Evolutionary conservation across 2,113 vertebrate species (phyloP).

Genomic region (Tragelaphus buxtoni): DNA sequence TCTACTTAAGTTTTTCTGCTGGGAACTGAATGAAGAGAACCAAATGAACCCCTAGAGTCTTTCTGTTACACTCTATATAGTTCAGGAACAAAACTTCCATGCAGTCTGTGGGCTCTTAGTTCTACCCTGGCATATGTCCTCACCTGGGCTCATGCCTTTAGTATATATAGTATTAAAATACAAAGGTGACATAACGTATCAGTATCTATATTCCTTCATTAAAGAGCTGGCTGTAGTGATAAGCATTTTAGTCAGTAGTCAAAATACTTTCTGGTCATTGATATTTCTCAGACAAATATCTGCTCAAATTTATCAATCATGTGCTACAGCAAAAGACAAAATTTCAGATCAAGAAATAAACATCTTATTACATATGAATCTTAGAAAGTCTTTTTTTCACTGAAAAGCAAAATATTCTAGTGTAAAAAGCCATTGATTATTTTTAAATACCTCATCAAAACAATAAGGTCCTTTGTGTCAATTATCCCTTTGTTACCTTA

Average conservation of each 20-base stretch:
- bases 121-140: not conserved
- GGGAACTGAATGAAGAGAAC: not conserved
- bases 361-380: not conserved
- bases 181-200: not conserved
- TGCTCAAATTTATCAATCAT: not conserved
- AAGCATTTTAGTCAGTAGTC: not conserved
- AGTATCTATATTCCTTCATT: not conserved
- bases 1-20: not conserved
- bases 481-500: not conserved
- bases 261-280: not conserved
- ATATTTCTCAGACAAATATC: not conserved
- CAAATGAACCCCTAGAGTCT: not conserved
- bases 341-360: not conserved
- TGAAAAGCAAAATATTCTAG: not conserved
- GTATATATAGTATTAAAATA: not conserved
- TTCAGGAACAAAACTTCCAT: not conserved
- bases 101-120: not conserved
- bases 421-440: not conserved
- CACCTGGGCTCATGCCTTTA: not conserved
- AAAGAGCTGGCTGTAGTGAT: not conserved
- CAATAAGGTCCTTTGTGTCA: not conserved
- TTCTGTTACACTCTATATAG: not conserved
- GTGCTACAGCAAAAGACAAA: not conserved
- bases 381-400: conserved; percentile 17
- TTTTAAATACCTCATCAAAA: not conserved